phyloP scores from a whole-genome alignment of 2,797 vertebrate species.

The Dermochelys coriacea region DNA sequence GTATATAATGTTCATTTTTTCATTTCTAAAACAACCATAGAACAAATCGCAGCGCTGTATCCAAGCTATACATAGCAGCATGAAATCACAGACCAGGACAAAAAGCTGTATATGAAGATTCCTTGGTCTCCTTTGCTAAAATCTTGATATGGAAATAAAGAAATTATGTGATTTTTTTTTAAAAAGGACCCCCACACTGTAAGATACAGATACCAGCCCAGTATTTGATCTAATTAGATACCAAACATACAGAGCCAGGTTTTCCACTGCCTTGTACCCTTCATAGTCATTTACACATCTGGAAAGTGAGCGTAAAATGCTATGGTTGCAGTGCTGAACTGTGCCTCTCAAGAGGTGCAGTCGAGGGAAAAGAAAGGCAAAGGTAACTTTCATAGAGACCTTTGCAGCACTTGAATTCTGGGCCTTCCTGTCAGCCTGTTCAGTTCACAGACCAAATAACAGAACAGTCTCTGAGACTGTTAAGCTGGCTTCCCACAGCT shows the following conservation, averaged over 20 bases:
- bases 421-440: background rate
- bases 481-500: background rate
- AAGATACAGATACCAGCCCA: background rate
- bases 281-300: background rate
- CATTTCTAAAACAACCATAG: slow-evolving; percentile 10
- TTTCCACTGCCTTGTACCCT: background rate
- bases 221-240: background rate
- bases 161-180: background rate
- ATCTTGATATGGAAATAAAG: background rate
- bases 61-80: background rate
- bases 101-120: background rate
- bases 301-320: background rate
- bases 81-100: background rate
- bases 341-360: background rate
- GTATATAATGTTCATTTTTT: slow-evolving; percentile 40
- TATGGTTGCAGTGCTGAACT: background rate
- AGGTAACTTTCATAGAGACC: background rate
- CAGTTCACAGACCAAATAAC: background rate
- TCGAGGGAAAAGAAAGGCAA: background rate
- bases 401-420: background rate
- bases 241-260: background rate
- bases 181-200: background rate
- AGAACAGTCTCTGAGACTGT: background rate
- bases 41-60: slow-evolving; percentile 27
- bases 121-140: background rate